Evolutionary conservation across 2,797 vertebrate genomes (phyloP).

Genomic region (Chaenodraco wilsoni): DNA sequence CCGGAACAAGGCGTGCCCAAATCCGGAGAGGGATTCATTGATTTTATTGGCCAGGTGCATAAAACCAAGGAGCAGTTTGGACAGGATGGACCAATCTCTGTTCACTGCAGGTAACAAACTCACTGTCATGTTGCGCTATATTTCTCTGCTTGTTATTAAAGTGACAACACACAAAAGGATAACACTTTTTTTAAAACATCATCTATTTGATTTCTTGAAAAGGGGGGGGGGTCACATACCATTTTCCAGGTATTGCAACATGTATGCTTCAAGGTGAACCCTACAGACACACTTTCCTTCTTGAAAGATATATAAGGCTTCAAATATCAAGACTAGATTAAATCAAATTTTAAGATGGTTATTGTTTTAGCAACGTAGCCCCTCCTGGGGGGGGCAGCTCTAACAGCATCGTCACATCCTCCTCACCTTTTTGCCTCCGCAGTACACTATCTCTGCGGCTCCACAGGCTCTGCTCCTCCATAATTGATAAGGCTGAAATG

Average conservation of each 20-base stretch:
- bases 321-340: slow-evolving; percentile 41
- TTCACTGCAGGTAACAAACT: slow-evolving; percentile 93
- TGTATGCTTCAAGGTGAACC: slow-evolving; percentile 13
- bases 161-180: not conserved
- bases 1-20: slow-evolving; percentile 98
- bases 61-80: slow-evolving; percentile 99
- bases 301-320: slow-evolving; percentile 28
- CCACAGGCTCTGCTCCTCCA: slow-evolving; percentile 69
- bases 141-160: not conserved
- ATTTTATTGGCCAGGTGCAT: slow-evolving; percentile 98
- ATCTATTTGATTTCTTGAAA: not conserved
- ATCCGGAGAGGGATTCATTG: slow-evolving; percentile 97
- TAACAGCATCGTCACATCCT: slow-evolving; percentile 64
- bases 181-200: not conserved
- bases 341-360: slow-evolving; percentile 47
- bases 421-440: slow-evolving; percentile 55
- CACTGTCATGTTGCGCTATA: not conserved
- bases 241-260: not conserved
- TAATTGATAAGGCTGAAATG: slow-evolving; percentile 77
- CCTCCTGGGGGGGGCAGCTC: slow-evolving; percentile 44
- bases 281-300: slow-evolving; percentile 11
- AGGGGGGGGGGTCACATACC: rapidly evolving
- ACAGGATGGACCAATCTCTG: slow-evolving; percentile 97
- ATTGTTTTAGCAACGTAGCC: slow-evolving; percentile 54
- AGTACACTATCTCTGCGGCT: slow-evolving; percentile 49